phyloP scores from a whole-genome alignment of 2,888 invertebrate species.

The Homarus gammarus region DNA sequence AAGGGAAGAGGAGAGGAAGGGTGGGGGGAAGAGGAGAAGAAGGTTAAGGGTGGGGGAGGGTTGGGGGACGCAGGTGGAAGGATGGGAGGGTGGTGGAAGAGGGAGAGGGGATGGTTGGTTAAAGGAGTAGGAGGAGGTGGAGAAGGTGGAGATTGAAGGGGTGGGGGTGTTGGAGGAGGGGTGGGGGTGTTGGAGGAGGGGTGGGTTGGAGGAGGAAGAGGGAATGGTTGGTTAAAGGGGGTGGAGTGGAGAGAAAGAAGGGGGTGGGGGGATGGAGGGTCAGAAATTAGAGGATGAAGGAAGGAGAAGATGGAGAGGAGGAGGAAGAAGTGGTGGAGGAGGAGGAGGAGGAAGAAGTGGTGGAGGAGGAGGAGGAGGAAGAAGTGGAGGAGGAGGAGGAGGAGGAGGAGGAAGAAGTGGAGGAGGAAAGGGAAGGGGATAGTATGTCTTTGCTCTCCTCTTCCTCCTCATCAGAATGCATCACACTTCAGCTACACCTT shows the following conservation, averaged over 20 bases:
- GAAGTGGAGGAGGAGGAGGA: not conserved
- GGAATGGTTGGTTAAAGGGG: no score
- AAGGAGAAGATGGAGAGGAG: not conserved
- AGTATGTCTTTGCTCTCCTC: no score
- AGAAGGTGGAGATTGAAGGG: no score
- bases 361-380: not conserved
- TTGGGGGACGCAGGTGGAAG: conserved; percentile 7
- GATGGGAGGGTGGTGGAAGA: not conserved
- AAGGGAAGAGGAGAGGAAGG: conserved; percentile 3
- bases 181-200: not conserved
- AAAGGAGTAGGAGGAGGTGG: not conserved
- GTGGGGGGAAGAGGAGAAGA: not conserved
- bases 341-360: no score
- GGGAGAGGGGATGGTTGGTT: not conserved
- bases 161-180: no score
- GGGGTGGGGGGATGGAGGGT: no score
- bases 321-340: no score
- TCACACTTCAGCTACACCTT: no score
- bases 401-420: not conserved
- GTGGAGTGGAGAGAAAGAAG: no score
- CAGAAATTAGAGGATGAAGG: no score
- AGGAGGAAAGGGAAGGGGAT: not conserved
- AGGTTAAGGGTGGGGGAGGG: not conserved
- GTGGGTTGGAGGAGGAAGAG: not conserved
- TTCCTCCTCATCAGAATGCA: no score